Base-by-base conservation (phyloP, 2,797 vertebrate species). In the Gallinago nigripennis region DNA sequence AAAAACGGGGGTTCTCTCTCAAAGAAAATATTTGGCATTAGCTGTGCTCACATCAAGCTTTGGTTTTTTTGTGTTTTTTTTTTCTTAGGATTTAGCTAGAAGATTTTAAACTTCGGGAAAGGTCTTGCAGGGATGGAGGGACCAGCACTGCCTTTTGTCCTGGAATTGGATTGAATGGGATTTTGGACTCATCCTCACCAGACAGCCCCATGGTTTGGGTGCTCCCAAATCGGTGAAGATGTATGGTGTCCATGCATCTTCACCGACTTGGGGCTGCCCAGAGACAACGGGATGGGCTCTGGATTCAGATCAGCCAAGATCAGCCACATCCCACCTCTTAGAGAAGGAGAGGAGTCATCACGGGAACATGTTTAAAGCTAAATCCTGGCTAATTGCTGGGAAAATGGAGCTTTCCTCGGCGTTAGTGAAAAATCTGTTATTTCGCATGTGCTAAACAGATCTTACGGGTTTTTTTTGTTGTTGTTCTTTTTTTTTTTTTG, bases 101-200 rank as follows among this genome's bases (percentile, higher is more conserved):
- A 82, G 51, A 43, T 30, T 50, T 15, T 2, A 19, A 30, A 70
- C 39, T 8, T 16, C 46, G 20, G 69, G 61, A 66, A 37, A 30
- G 57, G n/a, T 37, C 76, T 43, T 5, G 9, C n/a, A 45, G 53
- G 72, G 60, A 61, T 18, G 54, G 87, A 27, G 85, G 69, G 37
- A 39, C 87, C 19, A 25, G 60, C 25, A 25, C 14, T 46, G 72
- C 90, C 88, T 92, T 96, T 92, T 95, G 88, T 94, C 87, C 85
- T 77, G n/a, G 90, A 93, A 97, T 92, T 94, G 96, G 94, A 96
- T 43, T 94, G 91, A 95, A 95, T 72, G 50, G 35, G 66, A 81
- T 92, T 71, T 39, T 45, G 23, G 14, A 10, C 72, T 86, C 82
- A n/a, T 85, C 92, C 82, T 45, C 86, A 79, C 68, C 60, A 88